Percentiles rank a stretch among this genome's conserved stretches.
Evolutionary conservation across 2,888 invertebrate genomes (phyloP).

Genomic region (Drosophila hamatofila): DNA sequence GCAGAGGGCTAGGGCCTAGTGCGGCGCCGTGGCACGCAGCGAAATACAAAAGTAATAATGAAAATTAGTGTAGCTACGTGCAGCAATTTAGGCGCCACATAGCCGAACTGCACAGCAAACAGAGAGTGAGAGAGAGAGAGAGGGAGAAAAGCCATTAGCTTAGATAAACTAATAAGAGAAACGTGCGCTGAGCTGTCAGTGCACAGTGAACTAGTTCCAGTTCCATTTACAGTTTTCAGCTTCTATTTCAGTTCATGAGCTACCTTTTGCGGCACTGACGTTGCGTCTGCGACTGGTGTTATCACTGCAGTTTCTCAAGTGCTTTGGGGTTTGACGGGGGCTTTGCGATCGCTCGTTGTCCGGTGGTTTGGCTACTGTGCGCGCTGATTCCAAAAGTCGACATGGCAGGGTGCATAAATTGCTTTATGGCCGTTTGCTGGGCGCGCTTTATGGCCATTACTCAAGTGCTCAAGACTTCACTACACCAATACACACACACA

Average conservation of each 20-base stretch:
- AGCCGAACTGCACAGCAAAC: slow-evolving; percentile 21
- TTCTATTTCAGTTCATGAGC: not conserved
- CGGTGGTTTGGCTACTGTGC: slow-evolving; percentile 66
- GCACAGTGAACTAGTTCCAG: slow-evolving; percentile 33
- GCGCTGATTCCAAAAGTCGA: slow-evolving; percentile 78
- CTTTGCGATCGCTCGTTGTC: slow-evolving; percentile 17
- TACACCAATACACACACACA: not conserved
- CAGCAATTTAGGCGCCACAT: slow-evolving; percentile 76
- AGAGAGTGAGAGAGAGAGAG: not conserved
- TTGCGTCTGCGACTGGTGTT: slow-evolving; percentile 44
- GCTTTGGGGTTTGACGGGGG: slow-evolving; percentile 17
- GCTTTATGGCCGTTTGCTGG: slow-evolving; percentile 75
- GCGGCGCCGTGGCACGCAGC: slow-evolving; percentile 67
- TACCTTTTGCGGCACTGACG: slow-evolving; percentile 19
- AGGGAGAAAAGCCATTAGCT: slow-evolving; percentile 35
- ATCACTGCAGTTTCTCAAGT: slow-evolving; percentile 77
- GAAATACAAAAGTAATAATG: slow-evolving; percentile 60
- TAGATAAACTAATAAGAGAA: slow-evolving; percentile 67
- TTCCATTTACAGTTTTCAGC: not conserved
- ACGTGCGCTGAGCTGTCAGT: slow-evolving; percentile 39
- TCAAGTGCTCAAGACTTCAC: slow-evolving; percentile 76
- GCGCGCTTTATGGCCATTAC: slow-evolving; percentile 79
- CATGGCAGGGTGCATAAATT: slow-evolving; percentile 73
- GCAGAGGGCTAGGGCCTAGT: slow-evolving; percentile 16
- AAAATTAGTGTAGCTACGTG: slow-evolving; percentile 70